phyloP scores from a whole-genome alignment of 35 echinoderm and acorn worm species.

The Nesometra sesokonis region DNA sequence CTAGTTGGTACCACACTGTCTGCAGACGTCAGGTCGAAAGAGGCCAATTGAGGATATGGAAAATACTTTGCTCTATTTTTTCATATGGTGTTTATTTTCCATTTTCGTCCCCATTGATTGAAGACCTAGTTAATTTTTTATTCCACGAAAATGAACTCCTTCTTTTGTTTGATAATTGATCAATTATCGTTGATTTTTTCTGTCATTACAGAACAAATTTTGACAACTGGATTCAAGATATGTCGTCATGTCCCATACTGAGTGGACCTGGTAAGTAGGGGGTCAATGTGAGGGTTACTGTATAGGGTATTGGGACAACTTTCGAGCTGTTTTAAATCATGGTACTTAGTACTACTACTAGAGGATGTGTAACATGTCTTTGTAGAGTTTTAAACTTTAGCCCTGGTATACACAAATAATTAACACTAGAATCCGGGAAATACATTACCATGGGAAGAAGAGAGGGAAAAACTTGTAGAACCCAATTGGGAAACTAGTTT shows the following conservation, averaged over 20 bases:
- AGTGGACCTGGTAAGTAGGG: slow-evolving; percentile 18
- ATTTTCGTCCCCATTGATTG: neutral
- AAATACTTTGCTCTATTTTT: neutral
- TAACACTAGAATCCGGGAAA: too few species aligned
- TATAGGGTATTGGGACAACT: too few species aligned
- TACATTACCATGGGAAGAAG: too few species aligned
- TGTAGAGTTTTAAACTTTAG: too few species aligned
- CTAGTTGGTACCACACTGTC: neutral
- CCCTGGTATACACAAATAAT: too few species aligned
- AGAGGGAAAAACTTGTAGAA: too few species aligned
- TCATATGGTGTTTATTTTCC: neutral
- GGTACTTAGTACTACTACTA: too few species aligned
- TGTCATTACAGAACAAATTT: neutral
- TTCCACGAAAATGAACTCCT: neutral
- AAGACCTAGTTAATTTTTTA: neutral
- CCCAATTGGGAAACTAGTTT: too few species aligned
- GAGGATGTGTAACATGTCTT: too few species aligned
- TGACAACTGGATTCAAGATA: slow-evolving; percentile 27
- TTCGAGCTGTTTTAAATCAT: too few species aligned
- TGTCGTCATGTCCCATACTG: slow-evolving; percentile 16
- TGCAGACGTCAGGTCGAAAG: neutral
- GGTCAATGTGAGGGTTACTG: too few species aligned
- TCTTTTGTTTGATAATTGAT: neutral
- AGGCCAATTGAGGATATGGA: neutral
- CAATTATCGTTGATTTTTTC: neutral